These are phyloP conservation scores for Drosophila kuntzei DNA, from an alignment of 2,888 invertebrate species.

Conservation along the genomic window DNA sequence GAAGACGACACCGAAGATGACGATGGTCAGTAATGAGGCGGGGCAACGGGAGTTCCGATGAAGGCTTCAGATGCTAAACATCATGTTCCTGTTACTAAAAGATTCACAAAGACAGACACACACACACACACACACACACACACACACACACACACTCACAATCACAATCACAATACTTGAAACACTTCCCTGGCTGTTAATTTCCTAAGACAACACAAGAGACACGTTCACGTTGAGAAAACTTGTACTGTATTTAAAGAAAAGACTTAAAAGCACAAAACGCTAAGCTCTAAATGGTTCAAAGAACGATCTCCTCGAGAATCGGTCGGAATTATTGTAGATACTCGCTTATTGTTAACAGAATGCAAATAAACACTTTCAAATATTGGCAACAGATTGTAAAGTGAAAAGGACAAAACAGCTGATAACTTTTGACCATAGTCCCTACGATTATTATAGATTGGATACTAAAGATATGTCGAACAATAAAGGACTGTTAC, in stretches of 20 bases:
- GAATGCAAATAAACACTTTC: conserved; percentile 8
- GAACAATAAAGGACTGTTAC: conserved; percentile 25
- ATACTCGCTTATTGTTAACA: conserved; percentile 45
- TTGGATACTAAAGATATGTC: conserved; percentile 9
- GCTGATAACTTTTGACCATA: conserved; percentile 5
- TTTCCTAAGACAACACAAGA: conserved; percentile 13
- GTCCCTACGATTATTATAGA: conserved; percentile 11
- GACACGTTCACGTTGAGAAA: conserved; percentile 8
- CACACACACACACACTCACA: conserved; percentile 5
- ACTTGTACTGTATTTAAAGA: conserved; percentile 44
- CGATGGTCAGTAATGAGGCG: conserved; percentile 19
- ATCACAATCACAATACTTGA: not conserved
- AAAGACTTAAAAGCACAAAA: conserved; percentile 58
- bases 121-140: conserved; percentile 4
- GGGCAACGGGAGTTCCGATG: conserved; percentile 4
- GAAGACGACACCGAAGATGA: conserved; percentile 10
- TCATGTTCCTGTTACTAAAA: conserved; percentile 47
- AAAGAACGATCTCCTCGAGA: conserved; percentile 31
- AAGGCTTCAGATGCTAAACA: conserved; percentile 39
- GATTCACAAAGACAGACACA: conserved; percentile 16
- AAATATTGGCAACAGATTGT: conserved; percentile 7
- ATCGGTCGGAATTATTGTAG: conserved; percentile 32
- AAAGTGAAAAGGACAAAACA: not conserved
- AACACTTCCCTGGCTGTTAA: conserved; percentile 32
- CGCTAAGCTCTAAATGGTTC: conserved; percentile 56